phyloP scores from a whole-genome alignment of 2,113 vertebrate genomes.

The Oxyruncus cristatus region DNA sequence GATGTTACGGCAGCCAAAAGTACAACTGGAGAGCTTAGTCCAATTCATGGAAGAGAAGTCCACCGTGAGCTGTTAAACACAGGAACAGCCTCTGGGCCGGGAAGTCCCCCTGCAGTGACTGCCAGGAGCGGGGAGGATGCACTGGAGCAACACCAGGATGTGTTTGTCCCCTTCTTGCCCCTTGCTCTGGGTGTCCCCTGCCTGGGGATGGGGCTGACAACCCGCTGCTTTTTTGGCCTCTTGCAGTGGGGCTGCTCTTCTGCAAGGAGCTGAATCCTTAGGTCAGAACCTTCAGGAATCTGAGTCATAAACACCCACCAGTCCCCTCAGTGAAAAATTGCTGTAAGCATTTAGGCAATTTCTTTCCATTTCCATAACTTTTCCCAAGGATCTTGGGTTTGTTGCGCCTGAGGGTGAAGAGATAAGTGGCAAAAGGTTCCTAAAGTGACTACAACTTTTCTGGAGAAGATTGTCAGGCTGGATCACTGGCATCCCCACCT shows the following conservation, averaged over 20 bases:
- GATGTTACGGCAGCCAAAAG: not conserved
- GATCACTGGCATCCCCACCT: not conserved
- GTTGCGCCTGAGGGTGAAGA: not conserved
- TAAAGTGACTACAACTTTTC: not conserved
- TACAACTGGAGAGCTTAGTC: not conserved
- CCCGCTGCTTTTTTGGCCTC: not conserved
- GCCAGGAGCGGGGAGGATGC: not conserved
- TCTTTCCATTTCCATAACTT: not conserved
- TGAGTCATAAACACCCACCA: accelerated
- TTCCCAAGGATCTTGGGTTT: not conserved
- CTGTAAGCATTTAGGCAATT: not conserved
- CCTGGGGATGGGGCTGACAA: not conserved
- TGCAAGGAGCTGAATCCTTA: not conserved
- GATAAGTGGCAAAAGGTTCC: not conserved
- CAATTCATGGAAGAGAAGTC: not conserved
- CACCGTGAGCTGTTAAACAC: not conserved
- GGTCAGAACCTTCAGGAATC: not conserved
- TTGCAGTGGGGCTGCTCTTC: not conserved
- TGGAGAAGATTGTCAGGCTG: not conserved
- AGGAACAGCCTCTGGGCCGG: not conserved
- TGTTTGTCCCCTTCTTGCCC: not conserved
- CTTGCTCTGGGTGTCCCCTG: not conserved
- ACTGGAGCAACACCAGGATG: not conserved
- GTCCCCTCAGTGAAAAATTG: not conserved
- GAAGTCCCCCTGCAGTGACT: not conserved